Conservation (phyloP, 2,797 vertebrate species). For the Atherinosoma microstoma region DNA sequence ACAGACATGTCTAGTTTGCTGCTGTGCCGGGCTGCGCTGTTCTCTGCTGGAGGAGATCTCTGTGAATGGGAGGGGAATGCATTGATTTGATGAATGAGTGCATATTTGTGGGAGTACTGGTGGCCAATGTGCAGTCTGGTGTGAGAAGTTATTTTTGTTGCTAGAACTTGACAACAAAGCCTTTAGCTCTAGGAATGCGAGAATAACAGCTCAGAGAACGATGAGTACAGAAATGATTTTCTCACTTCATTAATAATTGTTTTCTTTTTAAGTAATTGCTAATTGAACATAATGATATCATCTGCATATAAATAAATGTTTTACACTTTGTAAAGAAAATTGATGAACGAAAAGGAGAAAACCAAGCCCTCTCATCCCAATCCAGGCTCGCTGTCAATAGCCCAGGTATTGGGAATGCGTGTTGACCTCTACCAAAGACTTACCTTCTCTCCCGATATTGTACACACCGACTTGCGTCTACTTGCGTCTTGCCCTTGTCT, state of each 20-base stretch:
- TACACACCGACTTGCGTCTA: no score
- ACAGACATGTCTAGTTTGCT: slow-evolving; percentile 79
- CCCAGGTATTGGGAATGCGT: no score
- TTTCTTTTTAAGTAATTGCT: background rate
- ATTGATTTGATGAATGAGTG: slow-evolving; percentile 86
- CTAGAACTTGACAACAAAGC: slow-evolving; percentile 79
- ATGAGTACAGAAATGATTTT: slow-evolving; percentile 53
- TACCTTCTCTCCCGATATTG: no score
- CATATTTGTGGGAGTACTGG: slow-evolving; percentile 83
- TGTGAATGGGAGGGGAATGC: slow-evolving; percentile 84
- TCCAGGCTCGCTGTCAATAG: no score
- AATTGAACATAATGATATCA: slow-evolving; percentile 7
- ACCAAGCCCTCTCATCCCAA: background rate
- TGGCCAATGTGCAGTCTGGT: slow-evolving; percentile 84
- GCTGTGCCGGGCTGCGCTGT: slow-evolving; percentile 76
- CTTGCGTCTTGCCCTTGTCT: no score
- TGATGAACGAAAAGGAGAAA: background rate
- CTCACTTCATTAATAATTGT: slow-evolving; percentile 21
- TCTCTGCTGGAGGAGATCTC: slow-evolving; percentile 83
- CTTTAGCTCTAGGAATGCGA: slow-evolving; percentile 69
- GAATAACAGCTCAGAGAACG: slow-evolving; percentile 69
- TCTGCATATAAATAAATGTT: slow-evolving; percentile 30
- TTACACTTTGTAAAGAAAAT: background rate
- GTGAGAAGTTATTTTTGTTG: slow-evolving; percentile 79
- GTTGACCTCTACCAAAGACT: no score